phyloP scores from a whole-genome alignment of 2,888 invertebrate species.

The Diarsia dahlii region DNA sequence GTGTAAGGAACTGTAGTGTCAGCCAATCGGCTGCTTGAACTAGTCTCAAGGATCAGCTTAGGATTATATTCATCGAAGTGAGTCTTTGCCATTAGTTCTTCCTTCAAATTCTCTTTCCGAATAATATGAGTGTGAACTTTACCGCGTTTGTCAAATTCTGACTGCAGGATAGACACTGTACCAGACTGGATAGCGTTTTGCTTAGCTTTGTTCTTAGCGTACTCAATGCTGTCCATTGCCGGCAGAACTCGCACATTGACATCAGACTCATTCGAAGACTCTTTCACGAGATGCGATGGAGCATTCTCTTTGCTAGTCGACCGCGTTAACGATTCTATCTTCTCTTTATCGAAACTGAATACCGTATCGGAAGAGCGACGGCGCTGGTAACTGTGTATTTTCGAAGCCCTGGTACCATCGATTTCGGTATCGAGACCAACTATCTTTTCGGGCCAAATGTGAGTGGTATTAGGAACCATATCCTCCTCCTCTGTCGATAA shows the following conservation, averaged over 20 bases:
- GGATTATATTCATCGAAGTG: slow-evolving; percentile 94
- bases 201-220: slow-evolving; percentile 89
- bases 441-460: slow-evolving; percentile 91
- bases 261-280: slow-evolving; percentile 89
- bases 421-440: slow-evolving; percentile 89
- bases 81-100: slow-evolving; percentile 92
- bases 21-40: slow-evolving; percentile 88
- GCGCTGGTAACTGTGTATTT: slow-evolving; percentile 89
- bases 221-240: slow-evolving; percentile 90
- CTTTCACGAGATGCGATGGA: slow-evolving; percentile 85
- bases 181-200: slow-evolving; percentile 81
- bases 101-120: slow-evolving; percentile 91
- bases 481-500: slow-evolving; percentile 90
- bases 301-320: slow-evolving; percentile 85
- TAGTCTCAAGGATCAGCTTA: slow-evolving; percentile 90
- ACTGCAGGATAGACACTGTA: slow-evolving; percentile 90
- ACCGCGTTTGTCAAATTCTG: slow-evolving; percentile 91
- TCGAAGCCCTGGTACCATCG: slow-evolving; percentile 84
- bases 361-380: slow-evolving; percentile 94
- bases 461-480: slow-evolving; percentile 86
- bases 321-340: slow-evolving; percentile 93
- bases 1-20: slow-evolving; percentile 90
- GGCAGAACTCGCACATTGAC: slow-evolving; percentile 87
- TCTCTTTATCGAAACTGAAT: slow-evolving; percentile 94
- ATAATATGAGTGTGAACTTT: slow-evolving; percentile 84